Evolutionary conservation across 2,113 vertebrate species (phyloP), one percentile per base, ranked within the genome.

Genomic region (Capreolus pygargus): DNA sequence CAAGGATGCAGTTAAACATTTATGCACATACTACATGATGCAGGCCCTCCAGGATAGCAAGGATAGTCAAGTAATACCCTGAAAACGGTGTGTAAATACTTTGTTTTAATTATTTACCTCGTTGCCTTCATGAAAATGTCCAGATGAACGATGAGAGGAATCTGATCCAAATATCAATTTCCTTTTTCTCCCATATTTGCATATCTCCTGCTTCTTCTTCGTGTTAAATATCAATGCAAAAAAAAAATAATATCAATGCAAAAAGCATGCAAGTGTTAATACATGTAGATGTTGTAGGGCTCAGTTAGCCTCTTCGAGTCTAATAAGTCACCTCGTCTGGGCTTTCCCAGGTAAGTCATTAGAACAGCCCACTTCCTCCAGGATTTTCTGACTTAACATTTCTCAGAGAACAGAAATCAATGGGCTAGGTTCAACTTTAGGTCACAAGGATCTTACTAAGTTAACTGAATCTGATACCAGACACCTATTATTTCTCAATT

Each of bases 211-310:
- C 7, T 86, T 33, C 45, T 64, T 90, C 10, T 30, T 5, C 45
- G 67, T 52, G 45, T 92, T 96, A 95, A 89, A 91, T 67, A 67
- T 36, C 52, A 92, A 84, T 47, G 17, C 43, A 78, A 83, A 97
- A 92, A 70, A 39, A 39, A 97, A 92, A 70, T 3, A 39, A 39
- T 39, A 39, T 43, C 52, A 92, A 84, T 47, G 17, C 43, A 78
- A 82, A 97, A 92, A 74, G 43, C 79, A 86, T 7, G 55, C 19
- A n/a, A 50, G 27, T 50, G 11, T 91, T 47, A 76, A 95, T 90
- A 84, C 47, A 0, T 28, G 30, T 6, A 47, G 23, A 36, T 85
- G 7, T 27, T 7, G 83, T 5, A 33, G n/a, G 28, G 5, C 2
- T 79, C 36, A 89, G 27, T 58, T 61, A 61, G 74, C 7, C n/a